Base-by-base conservation (phyloP, 2,113 vertebrate species). In the Etia nguti region DNA sequence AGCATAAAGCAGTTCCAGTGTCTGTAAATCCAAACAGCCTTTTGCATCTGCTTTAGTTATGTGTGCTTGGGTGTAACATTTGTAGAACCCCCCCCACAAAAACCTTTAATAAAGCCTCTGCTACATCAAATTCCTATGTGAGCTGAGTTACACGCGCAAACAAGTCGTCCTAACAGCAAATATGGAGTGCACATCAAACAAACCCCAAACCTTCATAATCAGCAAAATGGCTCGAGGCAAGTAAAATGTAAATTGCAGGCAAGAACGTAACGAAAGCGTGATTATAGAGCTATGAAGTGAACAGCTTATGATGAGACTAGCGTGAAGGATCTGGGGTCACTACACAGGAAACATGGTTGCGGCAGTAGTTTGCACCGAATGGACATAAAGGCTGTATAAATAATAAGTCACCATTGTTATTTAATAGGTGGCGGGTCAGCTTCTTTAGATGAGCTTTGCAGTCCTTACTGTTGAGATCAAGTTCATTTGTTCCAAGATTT, bases 291-390 rank as follows among this genome's bases (percentile, higher is more conserved):
- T 11, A 22, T 79, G 38, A 85, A 41, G 81, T n/a, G 4, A 85
- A 77, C 55, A 31, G 56, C 89, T 84, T 43, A 79, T 90, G 83
- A 89, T 79, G 87, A 87, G 60, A 82, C 65, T 87, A 77, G 62
- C n/a, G 24, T 80, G n/a, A 38, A 22, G 24, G 83, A 12, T 79
- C 55, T 85, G 84, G 88, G 29, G 82, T 79, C 87, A 24, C 36
- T 62, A 22, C 59, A 38, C 46, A 88, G 82, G 34, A 75, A 84
- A 81, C 0, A 34, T 50, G 41, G 20, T 81, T 36, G 46, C 41
- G 77, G 31, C 73, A 77, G 73, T 34, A 77, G 24, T 77, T 50
- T 13, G 46, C 24, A 0, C 22, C 6, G 13, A 57, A 4, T 41
- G 79, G 24, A 75, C 29, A 59, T 41, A 22, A 68, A 86, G 13